A percentile compares a stretch with the other conserved stretches of the same genome.
These are phyloP conservation scores for Porites evermanni DNA, from an alignment of 92 coral and sea anemone species.

Conservation along the genomic window DNA sequence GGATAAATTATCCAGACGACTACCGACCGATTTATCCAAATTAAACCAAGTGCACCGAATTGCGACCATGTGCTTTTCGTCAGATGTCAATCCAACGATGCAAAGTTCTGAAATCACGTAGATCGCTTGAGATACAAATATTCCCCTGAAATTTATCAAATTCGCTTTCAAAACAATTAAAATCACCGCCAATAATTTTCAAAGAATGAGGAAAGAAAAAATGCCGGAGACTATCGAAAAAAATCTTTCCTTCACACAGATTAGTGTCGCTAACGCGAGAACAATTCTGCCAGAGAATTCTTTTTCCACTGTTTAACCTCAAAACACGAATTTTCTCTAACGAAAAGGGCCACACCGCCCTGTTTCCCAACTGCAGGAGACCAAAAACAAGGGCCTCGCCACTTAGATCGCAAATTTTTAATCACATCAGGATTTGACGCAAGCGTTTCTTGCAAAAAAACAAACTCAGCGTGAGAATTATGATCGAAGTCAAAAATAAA, in stretches of 20 bases:
- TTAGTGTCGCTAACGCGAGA: not conserved
- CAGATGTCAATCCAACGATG: not conserved
- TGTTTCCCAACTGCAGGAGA: slow-evolving; percentile 23
- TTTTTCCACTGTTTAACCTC: not conserved
- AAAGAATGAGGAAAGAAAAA: not conserved
- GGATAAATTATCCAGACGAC: slow-evolving; percentile 9
- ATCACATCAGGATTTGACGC: no score
- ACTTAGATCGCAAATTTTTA: not conserved
- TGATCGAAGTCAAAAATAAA: not conserved
- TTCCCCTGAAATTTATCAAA: not conserved
- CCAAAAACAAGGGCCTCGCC: slow-evolving; percentile 35
- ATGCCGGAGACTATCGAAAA: not conserved
- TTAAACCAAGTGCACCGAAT: slow-evolving; percentile 21
- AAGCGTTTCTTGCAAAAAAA: slow-evolving; percentile 23
- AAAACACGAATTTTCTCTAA: not conserved
- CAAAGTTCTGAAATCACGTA: not conserved
- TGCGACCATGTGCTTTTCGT: not conserved
- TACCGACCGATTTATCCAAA: not conserved
- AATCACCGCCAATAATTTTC: not conserved
- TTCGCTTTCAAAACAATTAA: not conserved
- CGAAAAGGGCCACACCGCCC: slow-evolving; percentile 14
- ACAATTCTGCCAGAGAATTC: slow-evolving; percentile 25
- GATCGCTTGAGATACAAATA: not conserved
- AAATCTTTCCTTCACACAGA: not conserved
- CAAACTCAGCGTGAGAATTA: not conserved